Conservation (phyloP, 2,797 vertebrate genomes). For the Sebastes reedi region DNA sequence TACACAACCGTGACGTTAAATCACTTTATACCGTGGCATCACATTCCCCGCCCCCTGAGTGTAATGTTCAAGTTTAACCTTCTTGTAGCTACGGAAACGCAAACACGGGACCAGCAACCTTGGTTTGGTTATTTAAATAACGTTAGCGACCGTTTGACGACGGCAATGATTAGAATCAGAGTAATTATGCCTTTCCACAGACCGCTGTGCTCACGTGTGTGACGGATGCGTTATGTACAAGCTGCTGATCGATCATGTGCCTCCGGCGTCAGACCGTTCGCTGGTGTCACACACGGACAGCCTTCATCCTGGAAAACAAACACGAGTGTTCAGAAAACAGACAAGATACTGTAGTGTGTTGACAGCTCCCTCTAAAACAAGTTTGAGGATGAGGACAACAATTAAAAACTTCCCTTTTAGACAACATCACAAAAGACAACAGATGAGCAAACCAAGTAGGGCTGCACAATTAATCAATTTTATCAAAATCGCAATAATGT, state of each 20-base stretch:
- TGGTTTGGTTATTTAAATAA: constrained; percentile 82
- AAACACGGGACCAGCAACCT: constrained; percentile 71
- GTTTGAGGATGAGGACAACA: neutral
- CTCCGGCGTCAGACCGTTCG: constrained; percentile 36
- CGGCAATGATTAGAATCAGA: constrained; percentile 66
- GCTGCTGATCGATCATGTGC: constrained; percentile 65
- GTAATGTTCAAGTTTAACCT: constrained; percentile 84
- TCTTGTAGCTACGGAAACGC: constrained; percentile 73
- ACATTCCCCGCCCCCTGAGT: constrained; percentile 80
- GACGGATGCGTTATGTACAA: constrained; percentile 79
- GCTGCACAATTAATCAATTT: no score
- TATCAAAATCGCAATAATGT: no score
- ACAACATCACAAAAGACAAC: neutral
- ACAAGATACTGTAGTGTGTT: neutral
- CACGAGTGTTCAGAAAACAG: neutral
- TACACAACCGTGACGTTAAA: constrained; percentile 68
- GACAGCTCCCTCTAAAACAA: no score
- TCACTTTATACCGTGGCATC: constrained; percentile 65
- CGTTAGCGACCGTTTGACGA: constrained; percentile 59
- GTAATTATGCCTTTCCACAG: constrained; percentile 70
- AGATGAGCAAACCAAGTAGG: neutral
- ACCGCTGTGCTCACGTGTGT: constrained; percentile 71
- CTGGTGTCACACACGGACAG: constrained; percentile 46
- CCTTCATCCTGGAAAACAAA: constrained; percentile 60
- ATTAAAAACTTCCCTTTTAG: neutral